Conservation (phyloP, 2,888 invertebrate species). For the Aplocera efformata region DNA sequence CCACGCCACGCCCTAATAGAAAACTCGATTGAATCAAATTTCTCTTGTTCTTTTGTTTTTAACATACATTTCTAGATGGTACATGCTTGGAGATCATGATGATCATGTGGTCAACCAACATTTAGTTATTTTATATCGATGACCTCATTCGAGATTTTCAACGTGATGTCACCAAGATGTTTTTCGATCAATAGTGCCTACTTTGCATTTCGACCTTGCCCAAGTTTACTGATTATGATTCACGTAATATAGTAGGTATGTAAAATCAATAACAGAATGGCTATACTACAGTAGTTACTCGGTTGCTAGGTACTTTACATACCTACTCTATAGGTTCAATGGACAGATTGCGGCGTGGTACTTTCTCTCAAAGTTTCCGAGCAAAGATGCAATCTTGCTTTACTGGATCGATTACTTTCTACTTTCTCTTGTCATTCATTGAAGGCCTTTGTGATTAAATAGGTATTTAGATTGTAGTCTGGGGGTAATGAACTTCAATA, state of each 20-base stretch:
- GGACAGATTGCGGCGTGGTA: neutral
- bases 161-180: conserved; percentile 18
- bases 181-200: conserved; percentile 7
- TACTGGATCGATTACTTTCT: conserved; percentile 28
- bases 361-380: conserved; percentile 3
- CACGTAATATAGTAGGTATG: no score
- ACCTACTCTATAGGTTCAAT: no score
- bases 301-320: no score
- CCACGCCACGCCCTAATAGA: conserved; percentile 32
- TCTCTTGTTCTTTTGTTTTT: no score
- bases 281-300: no score
- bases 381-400: no score
- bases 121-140: conserved; percentile 39
- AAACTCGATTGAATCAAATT: no score
- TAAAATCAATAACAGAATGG: no score
- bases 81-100: no score
- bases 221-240: neutral
- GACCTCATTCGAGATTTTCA: conserved; percentile 41
- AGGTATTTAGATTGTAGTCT: conserved; percentile 1
- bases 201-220: conserved; percentile 14
- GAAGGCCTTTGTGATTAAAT: neutral
- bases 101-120: no score
- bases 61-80: no score
- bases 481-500: conserved; percentile 2
- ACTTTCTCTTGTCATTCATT: conserved; percentile 33